Base-by-base conservation (phyloP, 2,113 vertebrate genomes). In the Corythornis vintsioides region DNA sequence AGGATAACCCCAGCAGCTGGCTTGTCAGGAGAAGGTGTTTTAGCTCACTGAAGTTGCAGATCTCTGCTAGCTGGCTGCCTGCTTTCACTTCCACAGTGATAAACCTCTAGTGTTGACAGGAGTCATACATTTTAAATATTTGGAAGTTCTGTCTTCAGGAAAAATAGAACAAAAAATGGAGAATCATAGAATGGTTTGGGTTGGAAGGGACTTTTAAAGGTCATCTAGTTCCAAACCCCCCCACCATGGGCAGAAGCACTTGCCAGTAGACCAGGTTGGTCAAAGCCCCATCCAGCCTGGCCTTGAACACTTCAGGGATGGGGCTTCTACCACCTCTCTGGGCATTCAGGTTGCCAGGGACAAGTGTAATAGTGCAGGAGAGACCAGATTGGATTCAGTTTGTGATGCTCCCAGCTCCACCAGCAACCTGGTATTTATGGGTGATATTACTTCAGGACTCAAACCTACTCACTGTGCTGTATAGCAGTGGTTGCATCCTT, bases 31-130 rank as follows among this genome's bases (percentile, higher is more conserved):
- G 42, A 21, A 47, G 10, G 53, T 19, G 77, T 53, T 45, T 74
- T 11, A 38, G 13, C 5, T 61, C 22, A 4, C 4, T 63, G 25
- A 10, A 84, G 40, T 31, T 71, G 57, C 40, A 61, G 24, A 7
- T 8, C 35, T 65, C 29, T 45, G 50, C 59, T 56, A 45, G 50
- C 26, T 47, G 25, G 6, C 64, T 79, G 74, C 10, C 67, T 63
- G n/a, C 55, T 76, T 45, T 43, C 72, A 6, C 50, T 43, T 15
- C 33, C 48, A 20, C 24, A 31, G 64, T 5, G 22, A 25, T 50
- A 3, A 26, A 13, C 40, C 29, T 29, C 3, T 2, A 48, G 50
- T 2, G 0, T 45, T 13, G 19, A n/a, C 47, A 1, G 0, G 74
- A 28, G 59, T 45, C 24, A 12, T 3, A 3, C 11, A 3, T 29